Base-by-base conservation (phyloP, 2,113 vertebrate genomes). In the Opisthocomus hoazin region DNA sequence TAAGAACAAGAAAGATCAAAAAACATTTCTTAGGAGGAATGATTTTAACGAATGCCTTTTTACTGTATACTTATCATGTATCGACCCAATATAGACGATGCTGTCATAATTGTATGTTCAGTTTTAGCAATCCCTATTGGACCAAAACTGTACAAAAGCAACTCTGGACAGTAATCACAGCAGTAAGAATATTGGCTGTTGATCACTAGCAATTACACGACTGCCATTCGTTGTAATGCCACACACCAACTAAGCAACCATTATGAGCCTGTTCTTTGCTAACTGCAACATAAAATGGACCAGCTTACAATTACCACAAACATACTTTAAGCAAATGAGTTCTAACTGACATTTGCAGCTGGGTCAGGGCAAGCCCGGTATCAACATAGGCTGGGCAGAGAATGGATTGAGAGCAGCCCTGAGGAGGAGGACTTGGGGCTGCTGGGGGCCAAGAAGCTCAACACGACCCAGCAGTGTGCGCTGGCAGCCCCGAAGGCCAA, bases 191-290 rank as follows among this genome's bases (percentile, higher is more conserved):
- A 5, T 2, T 10, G 71, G 37, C 87, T 64, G 73, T 14, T 11
- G 16, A 64, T 23, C 66, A 5, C 16, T 3, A 37, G 66, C 77
- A 69, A 12, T 15, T 23, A 48, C 65, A 69, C 30, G 2, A 3
- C 24, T 17, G 53, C 1, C 41, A 45, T 10, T 24, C 30, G 22
- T 3, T 18, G 56, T 10, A 13, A 2, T 1, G 30, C 57, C n/a
- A 34, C 43, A 43, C 68, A 17, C 3, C 81, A 32, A 2, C 41
- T 13, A 6, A 14, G 17, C 56, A 30, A 21, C 43, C 29, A 1
- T 13, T 1, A 8, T 0, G 4, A 56, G 64, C 54, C 24, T 1
- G 11, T 29, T 17, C 68, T 51, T 6, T 27, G 39, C 4, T 14
- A 17, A 20, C 29, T 27, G 68, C 83, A 61, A 34, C 23, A 34